Conservation (phyloP, 1,140 invertebrate species). For the Tenebrio molitor region DNA sequence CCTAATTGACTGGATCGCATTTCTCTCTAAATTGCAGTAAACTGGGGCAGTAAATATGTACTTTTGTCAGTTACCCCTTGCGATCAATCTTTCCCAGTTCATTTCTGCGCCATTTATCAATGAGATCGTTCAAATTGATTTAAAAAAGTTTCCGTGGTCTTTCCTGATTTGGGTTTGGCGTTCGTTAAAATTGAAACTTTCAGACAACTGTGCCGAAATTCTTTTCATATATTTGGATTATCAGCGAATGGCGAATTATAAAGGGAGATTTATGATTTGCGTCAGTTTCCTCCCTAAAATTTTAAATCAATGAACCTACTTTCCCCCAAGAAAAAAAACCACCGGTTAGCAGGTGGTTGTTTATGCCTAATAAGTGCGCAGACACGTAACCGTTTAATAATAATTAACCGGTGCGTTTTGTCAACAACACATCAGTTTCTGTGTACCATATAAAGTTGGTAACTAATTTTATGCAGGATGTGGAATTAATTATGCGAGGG, state of each 20-base stretch:
- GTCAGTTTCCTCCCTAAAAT: background rate
- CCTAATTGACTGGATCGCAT: too few species aligned
- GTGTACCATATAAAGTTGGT: background rate
- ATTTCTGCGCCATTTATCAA: background rate
- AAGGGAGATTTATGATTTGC: constrained; percentile 10
- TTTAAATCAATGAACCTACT: constrained; percentile 5
- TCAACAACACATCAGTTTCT: too few species aligned
- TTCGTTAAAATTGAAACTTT: background rate
- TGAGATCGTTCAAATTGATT: background rate
- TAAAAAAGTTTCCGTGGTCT: background rate
- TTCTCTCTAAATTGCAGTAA: background rate
- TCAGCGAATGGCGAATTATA: background rate
- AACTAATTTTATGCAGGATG: background rate
- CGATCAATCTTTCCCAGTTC: background rate
- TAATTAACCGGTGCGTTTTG: background rate
- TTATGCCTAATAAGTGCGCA: background rate
- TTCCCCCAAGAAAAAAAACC: too few species aligned
- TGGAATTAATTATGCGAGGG: background rate
- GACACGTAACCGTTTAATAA: constrained; percentile 21
- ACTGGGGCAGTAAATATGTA: background rate
- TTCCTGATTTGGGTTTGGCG: background rate
- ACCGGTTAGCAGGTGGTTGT: too few species aligned
- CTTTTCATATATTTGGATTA: background rate
- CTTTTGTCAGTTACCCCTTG: background rate
- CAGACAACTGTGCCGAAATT: background rate